Evolutionary conservation across 2,113 vertebrate genomes (phyloP), one percentile per base, ranked within the genome.

Genomic region (Sapajus apella): DNA sequence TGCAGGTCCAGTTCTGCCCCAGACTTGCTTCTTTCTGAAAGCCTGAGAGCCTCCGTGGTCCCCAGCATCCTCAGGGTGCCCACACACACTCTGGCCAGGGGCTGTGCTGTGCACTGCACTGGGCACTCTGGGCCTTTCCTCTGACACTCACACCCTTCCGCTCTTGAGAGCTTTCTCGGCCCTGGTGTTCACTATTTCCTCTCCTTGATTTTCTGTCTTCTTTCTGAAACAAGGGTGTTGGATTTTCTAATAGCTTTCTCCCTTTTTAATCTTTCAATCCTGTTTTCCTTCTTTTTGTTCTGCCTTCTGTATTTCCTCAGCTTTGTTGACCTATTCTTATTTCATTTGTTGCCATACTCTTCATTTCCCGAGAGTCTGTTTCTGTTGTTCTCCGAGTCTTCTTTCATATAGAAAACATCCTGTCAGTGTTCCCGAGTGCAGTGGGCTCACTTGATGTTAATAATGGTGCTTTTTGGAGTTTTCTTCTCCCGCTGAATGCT

Each of bases 41-140:
- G 20, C 37, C 72, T 25, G 27, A 27, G 2, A 12, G 12, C 27
- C 61, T 32, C 12, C 27, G 0, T 32, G n/a, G n/a, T 72, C 37
- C 4, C 37, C 37, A 40, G 72, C 21, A 73, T 73, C 21, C 37
- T 73, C 10, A 43, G 37, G 6, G 43, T 73, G 21, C n/a, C 18
- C 20, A 25, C 4, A 80, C 1, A 80, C 1, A 1, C 32, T 50
- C 35, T 8, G 8, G 2, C 4, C 17, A 4, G 6, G 40, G 30
- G 3, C 25, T 13, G 32, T 32, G 14, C 35, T 5, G 1, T 0
- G 27, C 4, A 14, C 11, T 6, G 7, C 10, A 21, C 8, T 4
- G 20, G 70, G 55, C 0, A 0, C 17, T 18, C 16, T 0, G 0
- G 11, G 73, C 75, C 27, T 21, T 8, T 20, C 27, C 0, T 2